These are phyloP conservation scores for Rhabdophis nuchalis DNA, from an alignment of 2,797 vertebrate genomes.

Conservation along the genomic window DNA sequence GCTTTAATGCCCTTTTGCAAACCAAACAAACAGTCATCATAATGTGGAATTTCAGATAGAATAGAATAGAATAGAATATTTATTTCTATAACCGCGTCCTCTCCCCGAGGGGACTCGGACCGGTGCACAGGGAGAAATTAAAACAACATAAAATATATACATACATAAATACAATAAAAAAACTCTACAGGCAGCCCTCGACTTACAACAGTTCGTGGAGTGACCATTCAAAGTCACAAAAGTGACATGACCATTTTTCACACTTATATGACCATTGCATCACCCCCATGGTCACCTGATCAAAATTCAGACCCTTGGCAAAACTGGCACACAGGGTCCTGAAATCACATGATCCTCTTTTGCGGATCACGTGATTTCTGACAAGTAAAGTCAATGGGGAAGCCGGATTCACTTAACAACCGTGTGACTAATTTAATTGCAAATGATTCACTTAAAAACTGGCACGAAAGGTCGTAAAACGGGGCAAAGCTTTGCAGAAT, in stretches of 20 bases:
- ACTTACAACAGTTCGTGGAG: neutral
- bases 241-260: neutral
- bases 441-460: neutral
- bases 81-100: too few species aligned
- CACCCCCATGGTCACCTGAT: neutral
- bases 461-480: neutral
- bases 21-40: neutral
- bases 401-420: neutral
- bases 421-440: neutral
- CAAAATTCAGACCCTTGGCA: neutral
- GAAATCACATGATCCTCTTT: neutral
- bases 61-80: too few species aligned
- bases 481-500: neutral
- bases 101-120: too few species aligned
- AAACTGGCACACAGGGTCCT: neutral
- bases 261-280: neutral
- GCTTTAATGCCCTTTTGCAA: neutral
- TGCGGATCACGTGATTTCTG: too few species aligned
- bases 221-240: neutral
- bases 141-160: too few species aligned
- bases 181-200: neutral
- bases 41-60: neutral
- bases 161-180: too few species aligned
- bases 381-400: neutral
- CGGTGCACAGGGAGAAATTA: too few species aligned